Base-by-base conservation (phyloP, 1,140 invertebrate species). In the Ceratina japonica region DNA sequence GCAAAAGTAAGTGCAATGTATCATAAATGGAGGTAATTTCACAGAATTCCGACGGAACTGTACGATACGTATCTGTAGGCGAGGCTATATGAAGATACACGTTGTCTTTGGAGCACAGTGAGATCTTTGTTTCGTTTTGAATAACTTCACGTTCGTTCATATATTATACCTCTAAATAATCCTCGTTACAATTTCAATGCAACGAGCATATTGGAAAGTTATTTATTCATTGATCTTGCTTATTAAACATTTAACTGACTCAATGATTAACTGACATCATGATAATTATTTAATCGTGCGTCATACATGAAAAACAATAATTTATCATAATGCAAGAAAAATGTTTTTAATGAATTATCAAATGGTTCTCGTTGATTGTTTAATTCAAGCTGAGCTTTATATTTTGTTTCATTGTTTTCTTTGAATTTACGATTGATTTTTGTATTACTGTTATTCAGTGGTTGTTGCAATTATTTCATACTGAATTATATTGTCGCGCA, bases 1-100 rank as follows among this genome's bases (percentile, higher is more conserved):
- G 70, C 49, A 37, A 44, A 37, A 27, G 16, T 49, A 68, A 64
- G 62, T 58, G 76, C 76, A 73, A 79, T 65, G 69, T 72, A 79
- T 71, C 66, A 65, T 73, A 73, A 64, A 65, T 58, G 61, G 52
- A 58, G 72, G 61, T 73, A 73, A 73, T 66, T 64, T 74, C 70
- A 59, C 73, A 59, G 70, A 63, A 74, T 59, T 31, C 52, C 52
- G 22, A 65, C 58, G 70, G 37, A 49, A 51, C 52, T 73, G 61
- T 71, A 37, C 51, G 51, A 56, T 72, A 64, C 27, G 56, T 61
- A 22, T 69, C 27, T 18, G 20, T 56, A 49, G 51, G 16, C 15
- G 10, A 66, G 58, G 5, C 37, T 24, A 20, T 31, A 59, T 18
- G 49, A 65, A 59, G 70, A 63, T 59, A 12, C 22, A 18, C 70